phyloP scores from a whole-genome alignment of 2,797 vertebrate species.

The Lacerta agilis region DNA sequence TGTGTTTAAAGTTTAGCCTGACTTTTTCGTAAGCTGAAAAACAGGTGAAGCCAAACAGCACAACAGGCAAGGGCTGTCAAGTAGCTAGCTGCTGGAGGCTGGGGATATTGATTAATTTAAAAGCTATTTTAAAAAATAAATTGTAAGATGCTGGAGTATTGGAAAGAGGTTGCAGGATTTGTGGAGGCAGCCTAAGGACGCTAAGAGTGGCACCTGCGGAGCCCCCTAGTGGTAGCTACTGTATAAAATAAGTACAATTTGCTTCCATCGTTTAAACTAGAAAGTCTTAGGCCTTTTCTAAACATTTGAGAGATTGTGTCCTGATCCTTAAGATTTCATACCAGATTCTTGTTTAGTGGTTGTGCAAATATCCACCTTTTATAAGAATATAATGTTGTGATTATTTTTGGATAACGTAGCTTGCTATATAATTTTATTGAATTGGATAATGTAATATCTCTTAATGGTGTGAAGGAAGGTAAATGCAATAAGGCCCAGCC shows the following conservation, averaged over 20 bases:
- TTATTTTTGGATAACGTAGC: background rate
- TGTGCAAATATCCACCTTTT: background rate
- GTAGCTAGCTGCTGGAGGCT: too few relatives aligned
- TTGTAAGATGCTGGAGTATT: background rate
- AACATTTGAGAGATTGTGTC: background rate
- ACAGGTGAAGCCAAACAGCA: background rate
- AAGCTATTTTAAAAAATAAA: background rate
- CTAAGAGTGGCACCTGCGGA: background rate
- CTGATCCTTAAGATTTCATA: background rate
- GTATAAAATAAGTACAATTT: background rate
- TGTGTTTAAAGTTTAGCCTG: background rate
- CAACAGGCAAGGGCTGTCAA: too few relatives aligned
- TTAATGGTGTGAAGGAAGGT: background rate
- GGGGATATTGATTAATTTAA: too few relatives aligned
- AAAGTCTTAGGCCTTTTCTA: background rate
- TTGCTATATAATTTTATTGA: background rate
- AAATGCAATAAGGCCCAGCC: background rate
- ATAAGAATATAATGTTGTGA: background rate
- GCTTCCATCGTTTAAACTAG: background rate
- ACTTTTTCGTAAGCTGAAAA: background rate
- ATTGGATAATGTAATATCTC: background rate
- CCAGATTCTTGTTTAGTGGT: background rate
- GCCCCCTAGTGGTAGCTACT: background rate
- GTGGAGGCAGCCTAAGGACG: background rate
- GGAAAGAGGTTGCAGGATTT: background rate